Percentiles rank a stretch among this genome's conserved stretches.
Evolutionary conservation across 2,797 vertebrate species (phyloP).

Genomic region (Amazona finschi): DNA sequence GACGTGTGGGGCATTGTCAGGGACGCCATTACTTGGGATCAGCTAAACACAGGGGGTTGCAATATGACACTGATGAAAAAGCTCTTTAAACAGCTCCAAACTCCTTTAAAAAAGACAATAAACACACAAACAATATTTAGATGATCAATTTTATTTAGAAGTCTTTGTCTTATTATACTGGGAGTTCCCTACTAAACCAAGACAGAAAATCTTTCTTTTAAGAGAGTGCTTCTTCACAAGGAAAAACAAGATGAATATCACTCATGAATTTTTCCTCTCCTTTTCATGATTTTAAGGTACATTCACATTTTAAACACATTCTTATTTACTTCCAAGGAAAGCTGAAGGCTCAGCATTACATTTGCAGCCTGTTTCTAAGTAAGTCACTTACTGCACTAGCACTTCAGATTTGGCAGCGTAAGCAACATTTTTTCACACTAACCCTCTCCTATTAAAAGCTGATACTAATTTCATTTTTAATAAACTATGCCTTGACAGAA

Average conservation of each 20-base stretch:
- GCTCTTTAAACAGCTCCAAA: neutral
- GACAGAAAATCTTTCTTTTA: neutral
- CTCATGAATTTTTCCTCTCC: neutral
- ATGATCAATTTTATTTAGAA: neutral
- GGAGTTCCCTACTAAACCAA: neutral
- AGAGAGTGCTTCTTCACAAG: neutral
- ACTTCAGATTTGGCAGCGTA: neutral
- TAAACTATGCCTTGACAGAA: neutral
- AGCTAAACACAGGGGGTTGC: neutral
- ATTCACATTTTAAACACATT: neutral
- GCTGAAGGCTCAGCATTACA: neutral
- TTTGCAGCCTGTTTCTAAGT: neutral
- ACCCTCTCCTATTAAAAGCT: neutral
- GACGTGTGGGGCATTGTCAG: neutral
- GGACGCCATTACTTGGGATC: neutral
- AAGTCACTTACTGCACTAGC: neutral
- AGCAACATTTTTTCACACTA: neutral
- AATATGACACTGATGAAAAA: neutral
- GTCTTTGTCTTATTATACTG: neutral
- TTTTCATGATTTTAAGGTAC: fast-evolving
- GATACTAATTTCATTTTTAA: constrained; percentile 19
- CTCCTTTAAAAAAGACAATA: neutral
- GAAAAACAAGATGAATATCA: neutral
- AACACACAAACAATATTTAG: neutral
- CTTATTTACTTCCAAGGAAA: neutral